Percentiles rank a stretch among this genome's conserved stretches.
Evolutionary conservation across 2,113 vertebrate genomes (phyloP).

Genomic region (Eptesicus fuscus): DNA sequence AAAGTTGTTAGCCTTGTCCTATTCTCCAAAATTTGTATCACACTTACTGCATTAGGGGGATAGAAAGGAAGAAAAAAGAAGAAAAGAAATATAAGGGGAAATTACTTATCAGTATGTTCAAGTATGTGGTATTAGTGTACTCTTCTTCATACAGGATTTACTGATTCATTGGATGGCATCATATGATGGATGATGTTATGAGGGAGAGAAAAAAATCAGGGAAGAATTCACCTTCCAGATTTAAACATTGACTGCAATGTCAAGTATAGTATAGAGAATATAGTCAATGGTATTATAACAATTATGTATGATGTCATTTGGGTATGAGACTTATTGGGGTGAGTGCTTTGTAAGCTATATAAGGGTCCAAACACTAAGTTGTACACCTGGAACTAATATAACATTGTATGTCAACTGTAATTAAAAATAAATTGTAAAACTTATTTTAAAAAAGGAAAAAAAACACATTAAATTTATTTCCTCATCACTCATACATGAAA

Average conservation of each 20-base stretch:
- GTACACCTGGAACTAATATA: neutral
- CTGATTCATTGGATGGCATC: neutral
- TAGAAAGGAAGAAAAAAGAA: neutral
- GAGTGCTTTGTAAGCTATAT: neutral
- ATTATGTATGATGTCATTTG: neutral
- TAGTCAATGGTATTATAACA: neutral
- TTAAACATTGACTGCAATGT: neutral
- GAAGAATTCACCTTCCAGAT: neutral
- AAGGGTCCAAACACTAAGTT: neutral
- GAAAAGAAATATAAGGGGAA: neutral
- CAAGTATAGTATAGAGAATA: neutral
- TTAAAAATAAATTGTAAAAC: neutral
- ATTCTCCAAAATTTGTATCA: neutral
- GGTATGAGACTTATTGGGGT: neutral
- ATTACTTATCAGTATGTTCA: neutral
- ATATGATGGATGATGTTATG: neutral
- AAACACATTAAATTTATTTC: neutral
- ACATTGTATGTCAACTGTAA: neutral
- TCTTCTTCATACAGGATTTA: neutral
- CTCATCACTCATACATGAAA: neutral
- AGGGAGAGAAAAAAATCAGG: neutral
- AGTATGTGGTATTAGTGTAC: neutral
- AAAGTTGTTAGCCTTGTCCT: neutral
- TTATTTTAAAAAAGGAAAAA: neutral
- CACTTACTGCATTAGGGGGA: neutral